Conservation (phyloP, 2,113 vertebrate genomes). For the Octodon degus region DNA sequence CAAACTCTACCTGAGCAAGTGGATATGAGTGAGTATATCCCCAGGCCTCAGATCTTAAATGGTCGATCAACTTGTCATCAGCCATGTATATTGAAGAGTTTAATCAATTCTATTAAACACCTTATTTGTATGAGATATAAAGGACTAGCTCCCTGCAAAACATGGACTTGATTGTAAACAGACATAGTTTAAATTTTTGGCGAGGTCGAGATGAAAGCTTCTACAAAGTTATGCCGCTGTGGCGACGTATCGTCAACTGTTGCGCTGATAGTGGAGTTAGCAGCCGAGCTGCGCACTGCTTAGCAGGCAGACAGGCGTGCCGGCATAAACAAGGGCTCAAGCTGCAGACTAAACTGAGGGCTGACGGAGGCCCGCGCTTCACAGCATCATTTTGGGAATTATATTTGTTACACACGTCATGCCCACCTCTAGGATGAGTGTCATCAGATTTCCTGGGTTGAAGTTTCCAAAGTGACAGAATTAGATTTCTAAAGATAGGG, state of each 20-base stretch:
- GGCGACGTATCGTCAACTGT: slow-evolving; percentile 65
- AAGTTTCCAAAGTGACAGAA: slow-evolving; percentile 58
- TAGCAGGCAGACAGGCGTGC: slow-evolving; percentile 62
- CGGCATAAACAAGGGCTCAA: slow-evolving; percentile 65
- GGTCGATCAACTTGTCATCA: background rate
- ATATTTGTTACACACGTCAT: background rate
- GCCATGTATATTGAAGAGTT: background rate
- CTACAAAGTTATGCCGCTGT: slow-evolving; percentile 61
- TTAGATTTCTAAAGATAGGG: slow-evolving; percentile 55
- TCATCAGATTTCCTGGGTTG: slow-evolving; percentile 55
- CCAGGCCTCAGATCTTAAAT: slow-evolving; percentile 22
- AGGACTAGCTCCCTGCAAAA: slow-evolving; percentile 22
- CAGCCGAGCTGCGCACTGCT: slow-evolving; percentile 16
- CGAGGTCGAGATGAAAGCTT: slow-evolving; percentile 59
- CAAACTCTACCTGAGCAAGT: background rate
- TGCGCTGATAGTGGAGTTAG: slow-evolving; percentile 45
- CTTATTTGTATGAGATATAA: background rate
- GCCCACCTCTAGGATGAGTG: slow-evolving; percentile 21
- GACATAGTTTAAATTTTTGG: slow-evolving; percentile 61
- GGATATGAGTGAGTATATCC: background rate
- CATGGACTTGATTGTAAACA: slow-evolving; percentile 63
- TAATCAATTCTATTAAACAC: slow-evolving; percentile 26
- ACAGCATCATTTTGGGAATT: background rate
- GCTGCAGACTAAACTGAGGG: slow-evolving; percentile 75
- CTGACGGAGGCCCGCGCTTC: slow-evolving; percentile 27